Base-by-base conservation (phyloP, 2,113 vertebrate species). In the Chaetorhynchus papuensis region DNA sequence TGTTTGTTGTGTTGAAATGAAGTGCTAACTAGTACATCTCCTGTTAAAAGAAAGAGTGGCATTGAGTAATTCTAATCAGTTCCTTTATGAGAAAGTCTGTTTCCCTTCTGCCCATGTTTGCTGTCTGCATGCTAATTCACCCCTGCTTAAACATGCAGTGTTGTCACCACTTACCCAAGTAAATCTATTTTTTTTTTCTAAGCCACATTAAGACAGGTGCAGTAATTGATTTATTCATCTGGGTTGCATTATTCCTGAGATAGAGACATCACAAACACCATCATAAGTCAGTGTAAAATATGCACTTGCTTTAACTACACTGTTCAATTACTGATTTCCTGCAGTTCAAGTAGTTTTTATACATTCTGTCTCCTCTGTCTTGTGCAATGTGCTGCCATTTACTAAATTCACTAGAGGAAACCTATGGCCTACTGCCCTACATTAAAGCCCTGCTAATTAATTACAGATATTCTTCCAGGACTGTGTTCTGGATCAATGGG, bases 91-190 rank as follows among this genome's bases (percentile, higher is more conserved):
- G 90, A 56, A 92, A 88, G 78, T 83, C 91, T 97, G 91, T 95
- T 97, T 97, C 91, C 89, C 91, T 94, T 94, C 87, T 96, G 82
- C 78, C 90, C 53, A 10, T 1, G 78, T 68, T 91, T 96, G 91
- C 96, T 94, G 95, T 93, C 94, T 96, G 90, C 96, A 94, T 96
- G 86, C 85, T 97, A 97, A 97, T 97, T 94, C 89, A 80, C 23
- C 30, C 83, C 86, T 74, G 54, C 81, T 95, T 50, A 20, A 90
- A 83, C 76, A 80, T 64, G 31, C 56, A 37, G 31, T 8, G 42
- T 52, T 93, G 47, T 90, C 63, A 83, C 47, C 68, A 54, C 41
- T 60, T 27, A 54, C 1, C 35, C 78, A 84, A 93, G 53, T 41
- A 85, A 83, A 83, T 54, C 63, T 60, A 28, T 39, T 47, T 61